These are phyloP conservation scores for Hyperopisus bebe DNA, from an alignment of 2,113 vertebrate species.

Conservation along the genomic window DNA sequence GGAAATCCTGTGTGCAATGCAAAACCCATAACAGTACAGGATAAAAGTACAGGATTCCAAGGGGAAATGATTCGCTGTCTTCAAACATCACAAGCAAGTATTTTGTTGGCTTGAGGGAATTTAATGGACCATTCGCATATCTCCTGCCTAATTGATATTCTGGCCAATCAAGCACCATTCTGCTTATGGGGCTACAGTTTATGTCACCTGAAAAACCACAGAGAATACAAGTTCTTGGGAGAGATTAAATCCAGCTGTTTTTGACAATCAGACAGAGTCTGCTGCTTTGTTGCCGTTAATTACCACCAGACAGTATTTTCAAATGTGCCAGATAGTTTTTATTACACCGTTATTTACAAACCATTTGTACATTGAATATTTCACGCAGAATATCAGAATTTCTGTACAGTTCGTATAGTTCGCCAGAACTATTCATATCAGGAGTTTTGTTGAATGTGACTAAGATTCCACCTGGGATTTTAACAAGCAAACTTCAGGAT, in stretches of 20 bases:
- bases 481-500: not conserved
- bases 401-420: not conserved
- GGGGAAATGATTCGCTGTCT: not conserved
- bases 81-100: not conserved
- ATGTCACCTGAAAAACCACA: not conserved
- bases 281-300: not conserved
- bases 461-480: not conserved
- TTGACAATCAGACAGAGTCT: not conserved
- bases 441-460: not conserved
- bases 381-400: not conserved
- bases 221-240: not conserved
- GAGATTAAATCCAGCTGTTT: not conserved
- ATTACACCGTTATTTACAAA: not conserved
- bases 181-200: not conserved
- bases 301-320: not conserved
- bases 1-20: not conserved
- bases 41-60: not conserved
- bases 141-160: constrained; percentile 19
- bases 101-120: not conserved
- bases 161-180: not conserved
- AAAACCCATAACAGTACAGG: not conserved
- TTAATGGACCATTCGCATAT: constrained; percentile 21
- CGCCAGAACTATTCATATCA: not conserved
- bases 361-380: not conserved
- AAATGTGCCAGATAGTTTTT: not conserved